A percentile compares a stretch with the other conserved stretches of the same genome.
Conservation (phyloP, 2,888 invertebrate species). For the Liposcelis brunnea region DNA sequence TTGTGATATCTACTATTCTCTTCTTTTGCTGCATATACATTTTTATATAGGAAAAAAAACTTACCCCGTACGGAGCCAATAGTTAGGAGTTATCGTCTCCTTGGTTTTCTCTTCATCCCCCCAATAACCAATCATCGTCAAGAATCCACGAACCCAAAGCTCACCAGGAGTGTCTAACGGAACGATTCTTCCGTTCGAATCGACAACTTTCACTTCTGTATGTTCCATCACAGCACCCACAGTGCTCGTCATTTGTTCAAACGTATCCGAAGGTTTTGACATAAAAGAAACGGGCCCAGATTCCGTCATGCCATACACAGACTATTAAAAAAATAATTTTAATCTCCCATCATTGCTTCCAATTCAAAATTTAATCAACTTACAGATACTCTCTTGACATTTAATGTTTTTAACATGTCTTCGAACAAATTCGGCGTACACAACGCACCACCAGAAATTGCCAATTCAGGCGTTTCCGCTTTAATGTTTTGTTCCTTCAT, state of each 20-base stretch:
- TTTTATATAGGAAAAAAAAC: slow-evolving; percentile 1
- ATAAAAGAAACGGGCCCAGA: slow-evolving; percentile 38
- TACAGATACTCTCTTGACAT: too few relatives aligned
- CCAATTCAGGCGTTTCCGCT: slow-evolving; percentile 32
- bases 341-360: too few relatives aligned
- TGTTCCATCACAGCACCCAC: slow-evolving; percentile 36
- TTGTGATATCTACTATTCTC: too few relatives aligned
- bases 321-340: slow-evolving; percentile 22
- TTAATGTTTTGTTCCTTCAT: slow-evolving; percentile 21
- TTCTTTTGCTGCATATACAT: too few relatives aligned
- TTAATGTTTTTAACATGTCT: slow-evolving; percentile 25
- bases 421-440: slow-evolving; percentile 43
- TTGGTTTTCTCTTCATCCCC: slow-evolving; percentile 55
- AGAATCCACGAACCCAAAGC: slow-evolving; percentile 54
- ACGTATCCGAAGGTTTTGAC: slow-evolving; percentile 28
- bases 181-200: slow-evolving; percentile 42
- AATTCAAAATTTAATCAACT: too few relatives aligned
- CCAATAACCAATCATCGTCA: slow-evolving; percentile 69
- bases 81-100: slow-evolving; percentile 42
- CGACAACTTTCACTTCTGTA: slow-evolving; percentile 40
- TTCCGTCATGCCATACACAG: slow-evolving; percentile 41
- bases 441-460: slow-evolving; percentile 54
- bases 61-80: slow-evolving; percentile 71
- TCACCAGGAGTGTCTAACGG: slow-evolving; percentile 58
- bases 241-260: slow-evolving; percentile 30